Percentiles rank a stretch among this genome's conserved stretches.
Conservation (phyloP, 2,797 vertebrate genomes). For the Rallus crepitans region DNA sequence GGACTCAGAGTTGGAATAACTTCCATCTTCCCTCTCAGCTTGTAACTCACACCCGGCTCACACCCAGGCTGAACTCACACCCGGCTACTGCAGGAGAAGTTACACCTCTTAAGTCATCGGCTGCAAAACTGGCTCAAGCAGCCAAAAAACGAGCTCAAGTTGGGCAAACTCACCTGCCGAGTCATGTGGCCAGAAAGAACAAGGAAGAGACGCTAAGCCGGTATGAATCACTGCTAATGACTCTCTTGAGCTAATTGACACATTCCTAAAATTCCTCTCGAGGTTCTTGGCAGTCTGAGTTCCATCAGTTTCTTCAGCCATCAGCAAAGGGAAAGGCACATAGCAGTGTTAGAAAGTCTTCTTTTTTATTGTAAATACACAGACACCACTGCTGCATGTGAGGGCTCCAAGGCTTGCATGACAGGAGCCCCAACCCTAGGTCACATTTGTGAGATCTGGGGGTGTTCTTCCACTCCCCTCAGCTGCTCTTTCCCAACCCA, state of each 20-base stretch:
- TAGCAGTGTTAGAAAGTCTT: background rate
- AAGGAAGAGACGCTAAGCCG: background rate
- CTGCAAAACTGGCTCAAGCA: background rate
- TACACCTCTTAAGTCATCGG: background rate
- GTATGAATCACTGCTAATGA: background rate
- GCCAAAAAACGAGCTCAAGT: background rate
- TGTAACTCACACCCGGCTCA: slow-evolving; percentile 23
- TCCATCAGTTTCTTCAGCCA: background rate
- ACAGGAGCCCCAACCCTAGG: background rate
- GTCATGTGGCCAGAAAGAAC: background rate
- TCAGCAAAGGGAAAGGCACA: background rate
- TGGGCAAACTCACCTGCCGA: slow-evolving; percentile 35
- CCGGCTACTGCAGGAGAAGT: background rate
- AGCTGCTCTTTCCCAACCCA: background rate
- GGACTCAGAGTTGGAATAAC: slow-evolving; percentile 7
- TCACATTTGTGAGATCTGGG: background rate
- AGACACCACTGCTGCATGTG: background rate
- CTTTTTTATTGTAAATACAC: background rate
- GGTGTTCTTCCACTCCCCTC: background rate
- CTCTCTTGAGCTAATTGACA: background rate
- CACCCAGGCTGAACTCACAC: slow-evolving; percentile 38
- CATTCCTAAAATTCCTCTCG: slow-evolving; percentile 39
- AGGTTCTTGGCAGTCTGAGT: background rate
- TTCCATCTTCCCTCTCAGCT: slow-evolving; percentile 41
- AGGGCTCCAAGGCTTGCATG: background rate